Conservation (phyloP, 2,888 invertebrate species). For the Harmothoe impar region DNA sequence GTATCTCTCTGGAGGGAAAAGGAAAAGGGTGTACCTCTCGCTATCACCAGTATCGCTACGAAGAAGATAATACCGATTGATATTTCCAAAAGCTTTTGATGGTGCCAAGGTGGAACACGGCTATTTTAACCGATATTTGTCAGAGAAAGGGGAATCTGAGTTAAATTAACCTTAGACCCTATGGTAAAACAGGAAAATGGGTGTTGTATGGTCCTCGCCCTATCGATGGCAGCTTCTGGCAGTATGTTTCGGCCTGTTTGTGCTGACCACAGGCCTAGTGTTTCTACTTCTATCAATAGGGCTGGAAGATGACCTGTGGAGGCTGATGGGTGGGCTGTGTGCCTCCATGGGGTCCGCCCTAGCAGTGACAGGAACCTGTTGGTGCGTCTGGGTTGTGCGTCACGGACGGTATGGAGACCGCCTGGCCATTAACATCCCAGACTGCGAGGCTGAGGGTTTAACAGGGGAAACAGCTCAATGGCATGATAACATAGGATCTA, state of each 20-base stretch:
- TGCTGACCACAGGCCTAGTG: conserved; percentile 41
- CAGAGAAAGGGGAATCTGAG: no score
- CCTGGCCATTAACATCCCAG: conserved; percentile 40
- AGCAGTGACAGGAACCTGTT: conserved; percentile 54
- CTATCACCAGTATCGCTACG: no score
- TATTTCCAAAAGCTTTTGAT: no score
- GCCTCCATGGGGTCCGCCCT: conserved; percentile 53
- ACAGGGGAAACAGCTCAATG: background rate
- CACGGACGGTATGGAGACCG: conserved; percentile 17
- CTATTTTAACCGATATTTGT: no score
- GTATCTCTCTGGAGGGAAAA: no score
- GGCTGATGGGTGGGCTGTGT: conserved; percentile 40
- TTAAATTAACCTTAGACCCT: no score
- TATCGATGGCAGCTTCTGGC: conserved; percentile 60
- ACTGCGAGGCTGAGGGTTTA: conserved; percentile 60
- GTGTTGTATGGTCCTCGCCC: conserved; percentile 59
- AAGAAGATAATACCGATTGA: no score
- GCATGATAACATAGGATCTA: background rate
- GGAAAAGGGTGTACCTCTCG: no score
- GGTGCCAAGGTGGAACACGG: no score
- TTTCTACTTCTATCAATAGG: conserved; percentile 57
- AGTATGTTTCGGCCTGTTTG: conserved; percentile 21
- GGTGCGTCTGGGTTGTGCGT: conserved; percentile 60
- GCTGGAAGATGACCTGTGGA: conserved; percentile 43
- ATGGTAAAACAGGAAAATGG: conserved; percentile 27